Evolutionary conservation across 2,113 vertebrate genomes (phyloP).

Genomic region (Meles meles): DNA sequence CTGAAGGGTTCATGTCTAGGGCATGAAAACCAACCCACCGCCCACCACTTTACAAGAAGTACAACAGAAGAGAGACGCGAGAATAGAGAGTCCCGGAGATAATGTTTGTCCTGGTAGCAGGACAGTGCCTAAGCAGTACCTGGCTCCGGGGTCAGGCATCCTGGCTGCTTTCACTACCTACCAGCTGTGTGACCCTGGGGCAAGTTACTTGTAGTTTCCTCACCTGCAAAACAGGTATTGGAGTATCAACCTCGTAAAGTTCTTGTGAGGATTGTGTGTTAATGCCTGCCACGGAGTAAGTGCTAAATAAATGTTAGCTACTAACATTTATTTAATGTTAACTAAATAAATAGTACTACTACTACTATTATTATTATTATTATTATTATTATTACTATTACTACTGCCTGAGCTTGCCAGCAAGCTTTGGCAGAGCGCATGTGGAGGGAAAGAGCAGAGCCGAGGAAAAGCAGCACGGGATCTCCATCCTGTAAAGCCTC

Average conservation of each 20-base stretch:
- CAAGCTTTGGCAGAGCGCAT: background rate
- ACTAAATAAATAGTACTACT: too few relatives aligned
- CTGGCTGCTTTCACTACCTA: background rate
- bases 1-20: background rate
- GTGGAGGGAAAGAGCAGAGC: background rate
- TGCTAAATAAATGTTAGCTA: background rate
- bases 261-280: background rate
- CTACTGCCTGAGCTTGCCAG: background rate
- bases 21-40: background rate
- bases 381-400: background rate
- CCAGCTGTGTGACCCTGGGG: background rate
- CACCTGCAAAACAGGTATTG: background rate
- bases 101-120: background rate
- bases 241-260: background rate
- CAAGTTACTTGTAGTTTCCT: background rate
- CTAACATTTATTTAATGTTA: too few relatives aligned
- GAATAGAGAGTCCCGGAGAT: background rate
- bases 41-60: background rate
- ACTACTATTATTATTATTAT: too few relatives aligned
- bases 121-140: background rate
- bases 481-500: background rate
- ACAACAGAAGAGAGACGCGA: background rate
- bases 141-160: background rate
- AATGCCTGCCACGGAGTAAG: background rate
- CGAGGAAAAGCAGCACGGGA: background rate